Evolutionary conservation across 1,140 invertebrate species (phyloP).

Genomic region (Cyrtorhinus lividipennis): DNA sequence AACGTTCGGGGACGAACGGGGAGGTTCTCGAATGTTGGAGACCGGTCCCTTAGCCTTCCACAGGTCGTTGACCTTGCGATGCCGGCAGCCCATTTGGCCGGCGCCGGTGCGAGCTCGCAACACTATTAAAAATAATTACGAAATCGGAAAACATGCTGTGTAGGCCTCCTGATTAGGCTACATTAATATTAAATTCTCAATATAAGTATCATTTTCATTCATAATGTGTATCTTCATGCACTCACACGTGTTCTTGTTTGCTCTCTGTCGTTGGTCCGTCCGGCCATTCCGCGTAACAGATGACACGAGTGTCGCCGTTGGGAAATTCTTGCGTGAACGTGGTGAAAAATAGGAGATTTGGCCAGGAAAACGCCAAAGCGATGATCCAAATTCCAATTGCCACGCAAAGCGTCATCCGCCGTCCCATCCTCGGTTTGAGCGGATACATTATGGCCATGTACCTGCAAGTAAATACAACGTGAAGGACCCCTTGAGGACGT

Average conservation of each 20-base stretch:
- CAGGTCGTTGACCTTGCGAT: no score
- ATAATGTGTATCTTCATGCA: no score
- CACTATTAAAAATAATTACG: no score
- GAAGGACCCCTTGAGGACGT: neutral
- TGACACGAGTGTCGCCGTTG: constrained; percentile 44
- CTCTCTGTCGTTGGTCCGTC: constrained; percentile 55
- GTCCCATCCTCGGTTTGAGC: constrained; percentile 65
- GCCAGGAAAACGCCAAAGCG: constrained; percentile 59
- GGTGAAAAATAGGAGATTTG: constrained; percentile 68
- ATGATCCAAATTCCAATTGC: constrained; percentile 67
- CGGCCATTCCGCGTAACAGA: constrained; percentile 71
- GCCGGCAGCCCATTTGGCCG: no score
- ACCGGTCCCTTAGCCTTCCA: no score
- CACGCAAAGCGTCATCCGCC: constrained; percentile 61
- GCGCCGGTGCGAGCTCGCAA: no score
- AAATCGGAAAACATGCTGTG: no score
- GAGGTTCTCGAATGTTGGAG: no score
- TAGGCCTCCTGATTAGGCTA: no score
- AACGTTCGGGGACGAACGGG: no score
- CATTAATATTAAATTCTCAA: no score
- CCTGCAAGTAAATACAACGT: constrained; percentile 35
- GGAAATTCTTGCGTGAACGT: constrained; percentile 43
- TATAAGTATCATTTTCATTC: no score
- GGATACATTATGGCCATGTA: constrained; percentile 90
- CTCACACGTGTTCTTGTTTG: constrained; percentile 64